Base-by-base conservation (phyloP, 1,140 invertebrate species). In the Nixonia krombeini region DNA sequence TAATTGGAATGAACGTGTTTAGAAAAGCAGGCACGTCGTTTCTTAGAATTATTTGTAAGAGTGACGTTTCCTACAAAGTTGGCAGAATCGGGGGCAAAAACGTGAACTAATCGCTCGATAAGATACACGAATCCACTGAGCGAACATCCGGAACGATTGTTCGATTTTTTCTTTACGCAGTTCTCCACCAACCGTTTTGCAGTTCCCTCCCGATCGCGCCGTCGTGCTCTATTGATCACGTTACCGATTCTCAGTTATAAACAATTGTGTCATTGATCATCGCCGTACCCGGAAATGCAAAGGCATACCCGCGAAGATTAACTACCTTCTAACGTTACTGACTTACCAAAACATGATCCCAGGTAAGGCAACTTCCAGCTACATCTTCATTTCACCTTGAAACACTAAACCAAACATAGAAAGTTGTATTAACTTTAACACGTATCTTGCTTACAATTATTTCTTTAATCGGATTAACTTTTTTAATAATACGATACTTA, bases 201-300 rank as follows among this genome's bases (percentile, higher is more conserved):
- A 37, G 40, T 44, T 44, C 41, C 56, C 28, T 25, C 38, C 38
- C 44, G 45, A 50, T 37, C 33, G 18, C 21, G 29, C 23, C 37
- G 56, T 59, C 25, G 57, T 44, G 57, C 57, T 51, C 57, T 51
- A 61, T 44, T 51, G 57, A 37, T 61, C 57, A 31, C 35, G 46
- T 51, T 51, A 61, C 35, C 57, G 45, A 61, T 61, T 44, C 25
- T 44, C 31, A 37, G 23, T 9, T 33, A 17, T 50, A 28, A 42
- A 51, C 38, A 51, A 61, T 61, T 28, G 52, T 56, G 52, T 56
- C 52, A 56, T 56, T 58, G 55, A 58, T 58, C 55, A 42, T 31
- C 26, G 40, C 12, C 44, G 12, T 13, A 23, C 35, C 28, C 51
- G 42, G 37, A 46, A 47, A 16, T 47, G 25, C 42, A 38, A 51